These are phyloP conservation scores for Halocynthia roretzi DNA, from an alignment of 23 tunicate species.

Conservation along the genomic window DNA sequence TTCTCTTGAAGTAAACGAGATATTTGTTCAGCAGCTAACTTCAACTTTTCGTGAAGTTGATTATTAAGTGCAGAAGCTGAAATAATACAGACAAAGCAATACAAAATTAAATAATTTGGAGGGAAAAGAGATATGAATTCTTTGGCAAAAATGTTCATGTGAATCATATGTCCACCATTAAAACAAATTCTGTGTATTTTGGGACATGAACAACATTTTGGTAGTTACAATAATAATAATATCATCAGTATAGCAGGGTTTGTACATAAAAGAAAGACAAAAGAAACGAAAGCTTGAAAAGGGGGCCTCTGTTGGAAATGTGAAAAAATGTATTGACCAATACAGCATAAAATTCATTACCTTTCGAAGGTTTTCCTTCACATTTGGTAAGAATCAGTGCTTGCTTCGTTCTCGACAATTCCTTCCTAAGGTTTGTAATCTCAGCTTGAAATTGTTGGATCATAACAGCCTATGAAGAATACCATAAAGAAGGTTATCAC, in stretches of 20 bases:
- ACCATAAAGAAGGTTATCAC: not conserved
- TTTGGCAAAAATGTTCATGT: no score
- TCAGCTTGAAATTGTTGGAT: constrained; percentile 47
- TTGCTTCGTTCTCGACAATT: constrained; percentile 34
- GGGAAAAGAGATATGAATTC: not conserved
- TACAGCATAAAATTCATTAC: not conserved
- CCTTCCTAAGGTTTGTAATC: constrained; percentile 30
- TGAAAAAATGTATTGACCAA: no score
- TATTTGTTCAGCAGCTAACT: constrained; percentile 12
- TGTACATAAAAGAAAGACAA: no score
- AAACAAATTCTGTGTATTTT: no score
- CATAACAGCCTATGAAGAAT: constrained; percentile 33
- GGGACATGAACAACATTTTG: no score
- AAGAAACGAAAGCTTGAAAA: no score
- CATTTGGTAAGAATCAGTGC: not conserved
- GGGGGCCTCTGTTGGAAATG: no score
- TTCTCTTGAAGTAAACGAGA: constrained; percentile 32
- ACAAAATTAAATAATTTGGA: not conserved
- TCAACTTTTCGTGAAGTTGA: constrained; percentile 20
- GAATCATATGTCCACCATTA: no score
- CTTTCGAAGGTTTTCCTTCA: not conserved
- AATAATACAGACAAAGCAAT: not conserved
- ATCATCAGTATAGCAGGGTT: no score
- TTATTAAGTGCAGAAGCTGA: constrained; percentile 11
- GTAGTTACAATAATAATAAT: no score